Percentiles rank a stretch among this genome's conserved stretches.
phyloP scores from a whole-genome alignment of 2,113 vertebrate species.

The Platanista minor region DNA sequence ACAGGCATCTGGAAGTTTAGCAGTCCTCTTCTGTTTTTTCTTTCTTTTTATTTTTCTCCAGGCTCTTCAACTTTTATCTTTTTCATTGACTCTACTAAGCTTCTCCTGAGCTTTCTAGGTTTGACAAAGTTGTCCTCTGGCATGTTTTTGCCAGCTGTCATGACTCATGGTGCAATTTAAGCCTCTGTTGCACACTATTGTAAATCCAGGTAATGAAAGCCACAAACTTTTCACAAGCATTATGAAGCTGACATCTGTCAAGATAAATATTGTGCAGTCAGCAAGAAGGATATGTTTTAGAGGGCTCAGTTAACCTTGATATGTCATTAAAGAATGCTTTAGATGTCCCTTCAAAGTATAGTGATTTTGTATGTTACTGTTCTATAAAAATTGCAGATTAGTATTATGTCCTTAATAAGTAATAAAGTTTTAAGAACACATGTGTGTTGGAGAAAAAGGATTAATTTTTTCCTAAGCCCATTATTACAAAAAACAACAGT shows the following conservation, averaged over 20 bases:
- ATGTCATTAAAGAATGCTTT: neutral
- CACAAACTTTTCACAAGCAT: constrained; percentile 40
- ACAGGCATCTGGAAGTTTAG: neutral
- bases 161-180: constrained; percentile 44
- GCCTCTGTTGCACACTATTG: constrained; percentile 21
- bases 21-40: fast-evolving
- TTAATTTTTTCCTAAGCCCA: neutral
- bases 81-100: neutral
- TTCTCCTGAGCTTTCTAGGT: neutral
- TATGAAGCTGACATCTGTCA: constrained; percentile 51
- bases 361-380: neutral
- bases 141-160: constrained; percentile 20
- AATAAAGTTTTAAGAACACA: neutral
- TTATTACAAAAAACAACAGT: neutral
- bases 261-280: constrained; percentile 45
- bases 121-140: constrained; percentile 35
- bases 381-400: neutral
- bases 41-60: neutral
- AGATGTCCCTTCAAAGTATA: neutral
- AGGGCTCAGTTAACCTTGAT: neutral
- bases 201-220: constrained; percentile 65
- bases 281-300: neutral
- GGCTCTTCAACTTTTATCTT: neutral
- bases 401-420: neutral
- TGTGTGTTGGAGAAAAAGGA: neutral